Conservation (phyloP, 2,888 invertebrate species). For the Neocrepidodera transversa region DNA sequence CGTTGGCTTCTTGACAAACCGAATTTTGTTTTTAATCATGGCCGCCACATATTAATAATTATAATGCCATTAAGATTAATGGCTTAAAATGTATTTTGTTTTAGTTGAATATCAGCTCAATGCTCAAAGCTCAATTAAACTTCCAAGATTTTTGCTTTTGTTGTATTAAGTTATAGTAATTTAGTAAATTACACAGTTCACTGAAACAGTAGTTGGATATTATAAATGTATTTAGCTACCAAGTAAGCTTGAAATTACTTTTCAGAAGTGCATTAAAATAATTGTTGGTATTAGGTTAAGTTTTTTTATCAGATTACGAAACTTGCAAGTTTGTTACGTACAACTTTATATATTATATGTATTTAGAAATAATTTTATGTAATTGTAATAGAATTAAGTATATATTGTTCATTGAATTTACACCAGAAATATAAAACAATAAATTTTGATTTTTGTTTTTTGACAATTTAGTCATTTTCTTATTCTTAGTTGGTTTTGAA, state of each 20-base stretch:
- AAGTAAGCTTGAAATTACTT: conserved; percentile 36
- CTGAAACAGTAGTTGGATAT: conserved; percentile 39
- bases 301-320: not conserved
- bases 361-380: too few species aligned
- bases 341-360: too few species aligned
- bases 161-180: conserved; percentile 45
- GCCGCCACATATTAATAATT: conserved; percentile 41
- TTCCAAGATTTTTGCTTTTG: conserved; percentile 40
- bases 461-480: too few species aligned
- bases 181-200: conserved; percentile 39
- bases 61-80: conserved; percentile 50
- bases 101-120: conserved; percentile 43
- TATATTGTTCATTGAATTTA: too few species aligned
- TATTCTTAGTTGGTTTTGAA: too few species aligned
- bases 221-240: conserved; percentile 43
- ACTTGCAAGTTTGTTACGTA: not conserved
- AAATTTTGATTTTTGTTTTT: too few species aligned
- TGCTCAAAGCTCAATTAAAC: conserved; percentile 35
- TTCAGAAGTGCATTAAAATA: conserved; percentile 28
- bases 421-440: too few species aligned
- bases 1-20: conserved; percentile 47
- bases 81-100: conserved; percentile 48
- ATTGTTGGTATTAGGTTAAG: conserved; percentile 2
- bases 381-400: too few species aligned
- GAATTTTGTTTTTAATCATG: conserved; percentile 42